A percentile compares a stretch with the other conserved stretches of the same genome.
Evolutionary conservation across 2,113 vertebrate genomes (phyloP).

Genomic region (Xenopus tropicalis): UCB_Xtro_10.0 CM004449.2:74284001-74284500

Average conservation of each 20-base stretch:
- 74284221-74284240: slow-evolving; percentile 28
- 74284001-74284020: too few species aligned
- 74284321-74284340: slow-evolving; percentile 2
- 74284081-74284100: too few species aligned
- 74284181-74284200: slow-evolving; percentile 28
- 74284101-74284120: not conserved
- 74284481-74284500: not conserved
- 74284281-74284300: slow-evolving; percentile 4
- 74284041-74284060: too few species aligned
- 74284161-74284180: slow-evolving; percentile 20
- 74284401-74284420: not conserved
- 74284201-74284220: slow-evolving; percentile 28
- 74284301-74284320: not conserved
- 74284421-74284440: too few species aligned
- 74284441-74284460: not conserved
- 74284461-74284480: not conserved
- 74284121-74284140: not conserved
- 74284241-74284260: slow-evolving; percentile 3
- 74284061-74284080: too few species aligned
- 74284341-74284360: not conserved
- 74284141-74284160: slow-evolving; percentile 2
- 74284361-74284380: not conserved
- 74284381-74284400: not conserved
- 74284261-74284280: slow-evolving; percentile 10
- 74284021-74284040: too few species aligned